phyloP scores from a whole-genome alignment of 2,797 vertebrate species.

The Dallia pectoralis region DNA sequence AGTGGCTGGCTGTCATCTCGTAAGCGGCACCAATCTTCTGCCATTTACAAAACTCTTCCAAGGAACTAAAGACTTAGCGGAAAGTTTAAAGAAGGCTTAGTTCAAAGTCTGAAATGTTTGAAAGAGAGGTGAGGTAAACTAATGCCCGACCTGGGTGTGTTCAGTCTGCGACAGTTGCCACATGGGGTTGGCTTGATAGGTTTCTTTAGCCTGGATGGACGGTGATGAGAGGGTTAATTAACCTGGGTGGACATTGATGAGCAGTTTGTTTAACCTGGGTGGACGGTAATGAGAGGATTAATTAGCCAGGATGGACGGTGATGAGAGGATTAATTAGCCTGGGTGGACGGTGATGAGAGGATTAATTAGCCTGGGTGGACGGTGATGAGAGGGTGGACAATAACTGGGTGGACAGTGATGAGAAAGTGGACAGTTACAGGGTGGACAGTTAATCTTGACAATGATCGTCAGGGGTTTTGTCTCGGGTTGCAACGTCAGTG shows the following conservation, averaged over 20 bases:
- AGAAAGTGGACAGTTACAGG: slow-evolving; percentile 21
- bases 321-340: slow-evolving; percentile 2
- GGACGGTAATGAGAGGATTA: slow-evolving; percentile 14
- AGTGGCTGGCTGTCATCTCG: background rate
- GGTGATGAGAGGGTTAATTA: slow-evolving; percentile 15
- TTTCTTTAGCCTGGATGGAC: background rate
- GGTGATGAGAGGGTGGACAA: background rate
- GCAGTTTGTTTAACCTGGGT: background rate
- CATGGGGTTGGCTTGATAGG: slow-evolving; percentile 20
- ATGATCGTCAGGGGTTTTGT: background rate
- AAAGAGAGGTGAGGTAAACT: background rate
- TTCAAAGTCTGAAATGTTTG: background rate
- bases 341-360: slow-evolving; percentile 6
- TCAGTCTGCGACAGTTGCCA: background rate
- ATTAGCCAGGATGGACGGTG: slow-evolving; percentile 8
- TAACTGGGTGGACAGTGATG: no score
- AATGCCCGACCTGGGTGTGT: background rate
- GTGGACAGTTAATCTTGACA: slow-evolving; percentile 1
- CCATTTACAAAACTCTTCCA: background rate
- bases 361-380: slow-evolving; percentile 15
- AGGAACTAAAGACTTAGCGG: background rate
- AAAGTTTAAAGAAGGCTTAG: background rate
- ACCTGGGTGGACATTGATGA: slow-evolving; percentile 7
- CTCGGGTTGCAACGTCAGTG: slow-evolving; percentile 33
- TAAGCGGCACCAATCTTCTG: background rate